Percentiles rank a stretch among this genome's conserved stretches.
These are phyloP conservation scores for Helicoverpa zea DNA, from an alignment of 1,140 invertebrate species.

Conservation along the genomic window DNA sequence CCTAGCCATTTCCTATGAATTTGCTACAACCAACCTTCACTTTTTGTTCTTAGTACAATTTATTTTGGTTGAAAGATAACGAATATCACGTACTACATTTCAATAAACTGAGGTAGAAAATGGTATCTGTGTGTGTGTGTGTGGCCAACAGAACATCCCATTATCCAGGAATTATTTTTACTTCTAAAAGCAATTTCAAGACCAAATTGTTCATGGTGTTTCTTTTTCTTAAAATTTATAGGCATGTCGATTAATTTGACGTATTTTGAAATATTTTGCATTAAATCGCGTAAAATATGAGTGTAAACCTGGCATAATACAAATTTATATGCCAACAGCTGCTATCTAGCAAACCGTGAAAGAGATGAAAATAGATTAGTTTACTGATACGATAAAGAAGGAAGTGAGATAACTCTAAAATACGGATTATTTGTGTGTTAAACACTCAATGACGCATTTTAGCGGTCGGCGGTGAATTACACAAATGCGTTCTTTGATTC, in stretches of 20 bases:
- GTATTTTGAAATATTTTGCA: background rate
- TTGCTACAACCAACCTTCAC: no score
- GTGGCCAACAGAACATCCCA: no score
- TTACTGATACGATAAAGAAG: constrained; percentile 27
- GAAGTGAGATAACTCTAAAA: constrained; percentile 26
- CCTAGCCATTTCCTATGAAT: no score
- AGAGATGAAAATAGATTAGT: constrained; percentile 34
- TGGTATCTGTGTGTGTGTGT: no score
- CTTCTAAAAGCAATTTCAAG: background rate
- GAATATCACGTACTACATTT: no score
- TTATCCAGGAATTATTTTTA: background rate
- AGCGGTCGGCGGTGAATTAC: background rate
- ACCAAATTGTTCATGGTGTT: background rate
- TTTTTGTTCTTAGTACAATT: no score
- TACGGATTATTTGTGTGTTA: constrained; percentile 19
- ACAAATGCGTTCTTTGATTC: no score
- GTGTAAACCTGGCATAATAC: constrained; percentile 17
- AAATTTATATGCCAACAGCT: constrained; percentile 23
- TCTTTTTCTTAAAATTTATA: constrained; percentile 5
- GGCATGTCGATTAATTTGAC: constrained; percentile 10
- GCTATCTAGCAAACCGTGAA: constrained; percentile 13
- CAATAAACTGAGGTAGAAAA: no score
- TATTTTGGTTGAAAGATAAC: no score
- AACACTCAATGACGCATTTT: background rate
- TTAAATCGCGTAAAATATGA: constrained; percentile 16